These are phyloP conservation scores for Pyrocoelia pectoralis DNA, from an alignment of 2,888 invertebrate genomes.

Conservation along the genomic window DNA sequence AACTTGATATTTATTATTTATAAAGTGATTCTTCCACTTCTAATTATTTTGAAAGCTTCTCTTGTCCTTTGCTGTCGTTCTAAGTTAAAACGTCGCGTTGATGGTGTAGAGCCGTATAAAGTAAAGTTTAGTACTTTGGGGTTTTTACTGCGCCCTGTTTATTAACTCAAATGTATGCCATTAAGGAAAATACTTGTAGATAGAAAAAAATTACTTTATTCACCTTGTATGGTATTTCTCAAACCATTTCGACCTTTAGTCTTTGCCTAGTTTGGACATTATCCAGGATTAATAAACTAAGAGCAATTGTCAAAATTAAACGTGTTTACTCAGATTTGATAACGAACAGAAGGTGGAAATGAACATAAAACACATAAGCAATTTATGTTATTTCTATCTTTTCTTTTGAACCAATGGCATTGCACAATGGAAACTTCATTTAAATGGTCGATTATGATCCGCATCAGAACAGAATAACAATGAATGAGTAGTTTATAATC, in stretches of 20 bases:
- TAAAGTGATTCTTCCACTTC: slow-evolving; percentile 43
- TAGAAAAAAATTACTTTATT: slow-evolving; percentile 10
- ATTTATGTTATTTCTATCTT: no score
- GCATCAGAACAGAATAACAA: no score
- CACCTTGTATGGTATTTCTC: slow-evolving; percentile 1
- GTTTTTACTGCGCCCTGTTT: slow-evolving; percentile 30
- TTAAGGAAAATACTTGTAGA: slow-evolving; percentile 10
- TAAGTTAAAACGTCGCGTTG: slow-evolving; percentile 36
- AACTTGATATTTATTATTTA: slow-evolving; percentile 47
- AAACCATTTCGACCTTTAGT: neutral
- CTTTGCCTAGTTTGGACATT: neutral
- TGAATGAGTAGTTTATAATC: no score
- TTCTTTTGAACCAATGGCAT: no score
- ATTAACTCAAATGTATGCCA: slow-evolving; percentile 25
- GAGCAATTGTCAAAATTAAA: no score
- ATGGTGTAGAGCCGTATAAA: slow-evolving; percentile 34
- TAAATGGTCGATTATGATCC: no score
- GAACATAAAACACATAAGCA: no score
- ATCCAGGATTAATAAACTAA: neutral
- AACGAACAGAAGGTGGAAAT: no score
- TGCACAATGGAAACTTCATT: no score
- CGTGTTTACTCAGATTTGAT: no score
- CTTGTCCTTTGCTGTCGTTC: slow-evolving; percentile 37
- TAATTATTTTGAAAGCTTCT: slow-evolving; percentile 48
- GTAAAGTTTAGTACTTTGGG: slow-evolving; percentile 32